Evolutionary conservation across 2,888 invertebrate species (phyloP).

Genomic region (Linnaemya tessellans): DNA sequence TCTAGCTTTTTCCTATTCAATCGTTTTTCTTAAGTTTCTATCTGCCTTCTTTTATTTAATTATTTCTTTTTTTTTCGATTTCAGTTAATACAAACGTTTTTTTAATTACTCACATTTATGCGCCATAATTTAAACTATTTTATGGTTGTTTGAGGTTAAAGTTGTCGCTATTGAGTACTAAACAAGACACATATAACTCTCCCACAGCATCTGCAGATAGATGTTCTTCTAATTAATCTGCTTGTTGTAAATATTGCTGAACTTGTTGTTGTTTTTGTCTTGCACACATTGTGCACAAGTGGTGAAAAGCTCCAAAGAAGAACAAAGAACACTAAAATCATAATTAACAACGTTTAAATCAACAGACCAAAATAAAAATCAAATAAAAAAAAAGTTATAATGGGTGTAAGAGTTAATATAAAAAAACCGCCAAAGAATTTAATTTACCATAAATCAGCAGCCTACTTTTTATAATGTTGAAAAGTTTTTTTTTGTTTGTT

Average conservation of each 20-base stretch:
- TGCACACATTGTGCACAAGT: background rate
- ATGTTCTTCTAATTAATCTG: constrained; percentile 70
- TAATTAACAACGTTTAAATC: constrained; percentile 57
- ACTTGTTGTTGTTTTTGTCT: background rate
- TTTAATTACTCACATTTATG: constrained; percentile 25
- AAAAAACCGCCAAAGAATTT: constrained; percentile 69
- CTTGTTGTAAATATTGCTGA: background rate
- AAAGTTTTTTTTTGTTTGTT: background rate
- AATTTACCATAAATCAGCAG: constrained; percentile 73
- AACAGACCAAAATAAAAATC: constrained; percentile 14
- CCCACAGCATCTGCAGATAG: constrained; percentile 42
- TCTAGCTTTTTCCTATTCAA: too few relatives aligned
- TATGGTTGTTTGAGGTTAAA: constrained; percentile 68
- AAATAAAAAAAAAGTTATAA: background rate
- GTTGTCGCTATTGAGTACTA: constrained; percentile 54
- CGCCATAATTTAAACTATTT: constrained; percentile 67
- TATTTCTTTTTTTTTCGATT: background rate
- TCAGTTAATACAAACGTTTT: background rate
- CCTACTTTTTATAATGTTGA: constrained; percentile 42
- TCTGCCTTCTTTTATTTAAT: background rate
- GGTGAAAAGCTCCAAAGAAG: constrained; percentile 10
- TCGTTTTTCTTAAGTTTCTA: background rate
- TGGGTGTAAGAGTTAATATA: constrained; percentile 7
- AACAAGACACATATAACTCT: constrained; percentile 50
- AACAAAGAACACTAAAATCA: constrained; percentile 44